Base-by-base conservation (phyloP, 2,888 invertebrate genomes). In the Amblyjoppa fuscipennis region DNA sequence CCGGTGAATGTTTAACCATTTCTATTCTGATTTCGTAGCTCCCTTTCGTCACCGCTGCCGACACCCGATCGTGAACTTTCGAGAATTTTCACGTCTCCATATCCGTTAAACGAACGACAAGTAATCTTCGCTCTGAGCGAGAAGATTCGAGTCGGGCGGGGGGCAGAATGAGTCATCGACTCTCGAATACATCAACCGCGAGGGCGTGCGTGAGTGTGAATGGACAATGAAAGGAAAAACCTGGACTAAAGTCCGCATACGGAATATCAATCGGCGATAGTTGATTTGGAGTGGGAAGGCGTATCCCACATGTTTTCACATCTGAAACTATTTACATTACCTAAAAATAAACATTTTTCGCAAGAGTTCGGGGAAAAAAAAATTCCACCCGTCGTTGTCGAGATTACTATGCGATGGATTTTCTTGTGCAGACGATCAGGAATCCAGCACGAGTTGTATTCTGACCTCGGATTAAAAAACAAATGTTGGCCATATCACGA, bases 161-260 rank as follows among this genome's bases (percentile, higher is more conserved):
- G 31, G 11, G 4, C 16, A 34, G 34, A 76, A 73, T 84, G 84
- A 76, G 80, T 84, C 84, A 84, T 84, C 76, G 38, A 34, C 38
- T 20, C 41, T n/a, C 56, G 45, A 71, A 61, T 34, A 76, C 31
- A 84, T 80, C 25, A 31, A 34, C 28, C 59, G 13, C 71, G 59
- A 56, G 80, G 13, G 16, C 51, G 49, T 41, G 73, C 38, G 28
- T 66, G 66, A 76, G 64, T 56, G 64, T 76, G 84, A 80, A 71
- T 71, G 64, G 71, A 80, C 76, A 73, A 84, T 81, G 80, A 84
- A 74, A 68, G 76, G 59, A 68, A 84, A 84, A 81, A 84, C 56
- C 61, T 59, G 16, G 51, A 49, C 56, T 49, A 59, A 68, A 77
- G 66, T 77, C 69, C 77, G 38, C 71, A 71, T 20, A 66, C 64